A percentile compares a stretch with the other conserved stretches of the same genome.
Conservation (phyloP, 2,888 invertebrate genomes). For the Meghimatium bilineatum region DNA sequence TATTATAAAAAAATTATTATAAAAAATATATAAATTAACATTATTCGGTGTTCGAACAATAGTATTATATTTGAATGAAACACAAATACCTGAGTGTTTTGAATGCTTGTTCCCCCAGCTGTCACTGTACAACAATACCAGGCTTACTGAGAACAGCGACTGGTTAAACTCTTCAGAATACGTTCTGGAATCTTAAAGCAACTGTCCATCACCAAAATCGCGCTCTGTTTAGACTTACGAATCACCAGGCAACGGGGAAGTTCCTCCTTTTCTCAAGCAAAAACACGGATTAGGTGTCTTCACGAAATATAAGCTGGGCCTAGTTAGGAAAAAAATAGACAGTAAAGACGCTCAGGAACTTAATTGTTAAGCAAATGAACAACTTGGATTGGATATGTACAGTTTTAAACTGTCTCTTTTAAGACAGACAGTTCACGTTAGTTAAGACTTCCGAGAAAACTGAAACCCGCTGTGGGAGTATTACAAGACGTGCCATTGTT, state of each 20-base stretch:
- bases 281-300: neutral
- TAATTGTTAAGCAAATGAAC: neutral
- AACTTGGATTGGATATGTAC: neutral
- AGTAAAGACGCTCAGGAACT: neutral
- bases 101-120: neutral
- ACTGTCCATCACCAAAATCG: too few species aligned
- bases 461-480: conserved; percentile 39
- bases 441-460: conserved; percentile 23
- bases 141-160: neutral
- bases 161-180: neutral
- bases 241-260: too few species aligned
- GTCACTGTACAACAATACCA: neutral
- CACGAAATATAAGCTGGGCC: neutral
- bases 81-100: neutral
- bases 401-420: neutral
- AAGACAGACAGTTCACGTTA: conserved; percentile 1
- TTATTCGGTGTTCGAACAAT: too few species aligned
- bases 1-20: too few species aligned
- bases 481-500: conserved; percentile 34
- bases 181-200: neutral
- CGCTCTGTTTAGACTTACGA: neutral
- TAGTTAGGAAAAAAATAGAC: neutral
- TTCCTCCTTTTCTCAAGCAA: neutral
- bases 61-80: neutral
- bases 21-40: too few species aligned